phyloP scores from a whole-genome alignment of 2,797 vertebrate species.

The Phalanger gymnotis region DNA sequence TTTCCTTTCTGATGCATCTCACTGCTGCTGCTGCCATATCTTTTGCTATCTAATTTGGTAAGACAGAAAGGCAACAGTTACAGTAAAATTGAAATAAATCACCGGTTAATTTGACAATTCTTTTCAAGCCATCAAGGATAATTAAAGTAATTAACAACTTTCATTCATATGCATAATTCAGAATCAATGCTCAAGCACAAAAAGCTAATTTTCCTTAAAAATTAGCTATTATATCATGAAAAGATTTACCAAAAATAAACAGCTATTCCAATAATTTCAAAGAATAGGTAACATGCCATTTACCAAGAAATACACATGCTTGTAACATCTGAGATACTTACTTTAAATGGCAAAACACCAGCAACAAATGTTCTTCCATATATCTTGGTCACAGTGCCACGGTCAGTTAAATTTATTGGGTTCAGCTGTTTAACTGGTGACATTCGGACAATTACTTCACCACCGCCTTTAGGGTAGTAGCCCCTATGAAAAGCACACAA shows the following conservation, averaged over 20 bases:
- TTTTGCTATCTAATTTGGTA: conserved; percentile 91
- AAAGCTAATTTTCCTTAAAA: conserved; percentile 32
- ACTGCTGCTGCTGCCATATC: conserved; percentile 94
- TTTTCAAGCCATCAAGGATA: conserved; percentile 62
- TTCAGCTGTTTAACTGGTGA: conserved; percentile 93
- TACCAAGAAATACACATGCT: neutral
- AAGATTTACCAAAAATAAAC: conserved; percentile 37
- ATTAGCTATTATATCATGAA: neutral
- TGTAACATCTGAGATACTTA: conserved; percentile 79
- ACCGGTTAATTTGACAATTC: conserved; percentile 12
- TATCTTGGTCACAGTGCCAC: conserved; percentile 95
- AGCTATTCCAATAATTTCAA: conserved; percentile 32
- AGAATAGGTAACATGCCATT: conserved; percentile 7
- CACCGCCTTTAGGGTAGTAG: conserved; percentile 97
- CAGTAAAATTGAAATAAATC: conserved; percentile 29
- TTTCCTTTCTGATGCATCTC: conserved; percentile 94
- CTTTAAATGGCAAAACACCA: conserved; percentile 94
- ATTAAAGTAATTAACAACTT: conserved; percentile 1
- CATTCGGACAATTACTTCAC: conserved; percentile 91
- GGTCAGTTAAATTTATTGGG: conserved; percentile 91
- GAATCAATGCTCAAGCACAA: conserved; percentile 40
- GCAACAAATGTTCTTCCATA: conserved; percentile 95
- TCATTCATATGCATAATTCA: neutral
- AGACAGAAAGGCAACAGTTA: conserved; percentile 45
- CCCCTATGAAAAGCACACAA: conserved; percentile 86